Conservation (phyloP, 2,888 invertebrate genomes). For the Trichacis sp. region DNA sequence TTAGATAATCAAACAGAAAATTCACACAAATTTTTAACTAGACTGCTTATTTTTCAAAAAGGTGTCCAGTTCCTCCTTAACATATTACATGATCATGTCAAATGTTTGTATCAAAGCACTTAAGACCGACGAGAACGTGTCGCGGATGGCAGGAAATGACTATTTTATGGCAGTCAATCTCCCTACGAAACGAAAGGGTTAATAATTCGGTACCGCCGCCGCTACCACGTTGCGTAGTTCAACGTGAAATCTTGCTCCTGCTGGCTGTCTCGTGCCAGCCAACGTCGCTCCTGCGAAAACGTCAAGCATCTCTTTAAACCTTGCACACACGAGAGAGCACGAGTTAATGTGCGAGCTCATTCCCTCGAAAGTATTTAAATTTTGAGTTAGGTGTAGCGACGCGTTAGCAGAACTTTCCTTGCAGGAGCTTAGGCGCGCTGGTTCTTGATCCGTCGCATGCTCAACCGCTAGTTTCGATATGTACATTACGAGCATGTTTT, state of each 20-base stretch:
- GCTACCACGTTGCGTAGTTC: background rate
- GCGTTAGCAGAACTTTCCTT: constrained; percentile 1
- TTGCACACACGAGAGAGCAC: background rate
- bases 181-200: background rate
- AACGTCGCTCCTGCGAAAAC: constrained; percentile 12
- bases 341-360: background rate
- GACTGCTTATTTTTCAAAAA: too few relatives aligned
- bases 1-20: too few relatives aligned
- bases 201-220: constrained; percentile 5
- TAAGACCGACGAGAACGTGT: constrained; percentile 8
- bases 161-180: constrained; percentile 2
- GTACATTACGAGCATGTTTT: constrained; percentile 2
- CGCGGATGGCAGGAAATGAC: background rate
- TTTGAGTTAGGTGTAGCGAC: background rate
- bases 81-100: too few relatives aligned
- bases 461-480: constrained; percentile 5
- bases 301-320: constrained; percentile 4
- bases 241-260: constrained; percentile 12
- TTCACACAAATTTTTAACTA: too few relatives aligned
- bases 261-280: constrained; percentile 9
- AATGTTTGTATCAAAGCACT: background rate
- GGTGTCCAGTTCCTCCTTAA: too few relatives aligned
- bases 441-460: constrained; percentile 14
- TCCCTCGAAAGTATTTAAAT: constrained; percentile 5
- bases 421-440: constrained; percentile 9